These are phyloP conservation scores for Collichthys lucidus DNA, from an alignment of 2,113 vertebrate species.

Conservation along the genomic window DNA sequence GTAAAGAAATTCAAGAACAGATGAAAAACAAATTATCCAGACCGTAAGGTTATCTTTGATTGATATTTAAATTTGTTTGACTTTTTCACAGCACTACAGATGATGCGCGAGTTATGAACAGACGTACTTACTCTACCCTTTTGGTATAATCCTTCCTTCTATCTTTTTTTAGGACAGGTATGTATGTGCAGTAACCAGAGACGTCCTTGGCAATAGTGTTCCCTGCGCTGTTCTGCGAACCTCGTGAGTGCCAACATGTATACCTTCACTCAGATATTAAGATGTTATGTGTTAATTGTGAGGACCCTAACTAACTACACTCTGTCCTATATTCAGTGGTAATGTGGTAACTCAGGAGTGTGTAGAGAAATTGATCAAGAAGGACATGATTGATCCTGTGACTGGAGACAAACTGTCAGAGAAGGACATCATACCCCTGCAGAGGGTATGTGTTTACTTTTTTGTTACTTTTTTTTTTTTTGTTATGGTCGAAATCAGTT, in stretches of 20 bases:
- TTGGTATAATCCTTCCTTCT: neutral
- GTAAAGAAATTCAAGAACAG: no score
- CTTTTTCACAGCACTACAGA: no score
- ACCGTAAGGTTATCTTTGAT: no score
- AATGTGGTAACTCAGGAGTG: slow-evolving; percentile 91
- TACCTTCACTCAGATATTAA: no score
- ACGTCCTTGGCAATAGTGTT: slow-evolving; percentile 90
- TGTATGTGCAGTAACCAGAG: slow-evolving; percentile 91
- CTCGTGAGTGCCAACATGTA: slow-evolving; percentile 85
- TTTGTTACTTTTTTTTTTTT: no score
- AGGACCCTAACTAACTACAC: neutral
- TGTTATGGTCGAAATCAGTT: neutral
- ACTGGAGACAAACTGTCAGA: slow-evolving; percentile 86
- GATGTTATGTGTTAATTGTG: neutral
- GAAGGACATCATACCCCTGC: slow-evolving; percentile 89
- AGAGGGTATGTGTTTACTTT: slow-evolving; percentile 79
- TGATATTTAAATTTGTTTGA: no score
- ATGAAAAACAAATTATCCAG: no score
- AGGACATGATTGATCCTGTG: slow-evolving; percentile 91
- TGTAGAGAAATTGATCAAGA: slow-evolving; percentile 90
- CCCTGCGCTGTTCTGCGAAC: slow-evolving; percentile 89
- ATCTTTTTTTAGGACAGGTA: slow-evolving; percentile 84
- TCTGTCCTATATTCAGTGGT: slow-evolving; percentile 75
- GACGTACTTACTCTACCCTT: neutral
- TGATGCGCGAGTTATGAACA: neutral